Percentiles rank a stretch among this genome's conserved stretches.
Conservation (phyloP, 92 coral and sea anemone genomes). For the Isaurus tuberculatus region DNA sequence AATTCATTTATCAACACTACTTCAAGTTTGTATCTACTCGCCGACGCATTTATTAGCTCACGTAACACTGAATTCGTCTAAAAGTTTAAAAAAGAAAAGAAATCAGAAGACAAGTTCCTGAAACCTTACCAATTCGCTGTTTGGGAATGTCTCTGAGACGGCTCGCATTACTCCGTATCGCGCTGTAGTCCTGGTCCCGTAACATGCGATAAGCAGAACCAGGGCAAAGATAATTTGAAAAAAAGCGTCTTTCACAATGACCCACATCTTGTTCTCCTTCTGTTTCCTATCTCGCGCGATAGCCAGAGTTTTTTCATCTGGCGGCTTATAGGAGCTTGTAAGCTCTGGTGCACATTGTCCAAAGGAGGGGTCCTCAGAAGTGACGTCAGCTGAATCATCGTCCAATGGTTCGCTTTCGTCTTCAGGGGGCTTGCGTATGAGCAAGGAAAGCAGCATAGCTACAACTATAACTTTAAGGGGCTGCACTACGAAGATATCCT, state of each 20-base stretch:
- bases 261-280: slow-evolving; percentile 41
- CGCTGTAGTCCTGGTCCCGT: slow-evolving; percentile 37
- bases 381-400: slow-evolving; percentile 2
- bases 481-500: slow-evolving; percentile 79
- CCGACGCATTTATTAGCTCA: no score
- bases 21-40: no score
- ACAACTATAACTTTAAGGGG: slow-evolving; percentile 75
- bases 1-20: no score
- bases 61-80: no score
- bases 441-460: slow-evolving; percentile 66
- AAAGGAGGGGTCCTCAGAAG: neutral
- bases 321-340: slow-evolving; percentile 31
- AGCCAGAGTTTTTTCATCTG: slow-evolving; percentile 28
- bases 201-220: slow-evolving; percentile 3
- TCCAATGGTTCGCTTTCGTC: slow-evolving; percentile 65
- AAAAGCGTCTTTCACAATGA: slow-evolving; percentile 5
- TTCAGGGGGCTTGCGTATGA: slow-evolving; percentile 82
- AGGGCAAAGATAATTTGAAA: slow-evolving; percentile 8
- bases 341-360: slow-evolving; percentile 22
- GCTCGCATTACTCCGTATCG: slow-evolving; percentile 30
- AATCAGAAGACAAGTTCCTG: neutral
- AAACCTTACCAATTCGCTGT: slow-evolving; percentile 23
- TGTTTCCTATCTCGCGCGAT: slow-evolving; percentile 30
- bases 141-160: slow-evolving; percentile 12
- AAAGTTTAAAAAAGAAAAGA: no score